Conservation (phyloP, 53 echinoderm and acorn worm species). For the Echinometra lucunter region DNA sequence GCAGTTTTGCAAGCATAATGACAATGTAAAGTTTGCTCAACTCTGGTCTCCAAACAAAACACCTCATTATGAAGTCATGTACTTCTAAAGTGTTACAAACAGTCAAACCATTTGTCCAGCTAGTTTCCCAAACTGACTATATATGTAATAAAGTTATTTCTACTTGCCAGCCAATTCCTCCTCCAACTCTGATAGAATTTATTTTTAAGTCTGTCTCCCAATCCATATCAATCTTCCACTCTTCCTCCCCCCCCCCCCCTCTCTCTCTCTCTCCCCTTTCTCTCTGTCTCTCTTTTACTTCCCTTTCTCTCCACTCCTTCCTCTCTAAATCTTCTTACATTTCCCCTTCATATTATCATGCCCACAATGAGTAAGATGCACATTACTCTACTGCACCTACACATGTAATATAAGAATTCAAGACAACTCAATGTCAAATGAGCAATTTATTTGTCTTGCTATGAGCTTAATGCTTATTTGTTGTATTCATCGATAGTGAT, state of each 20-base stretch:
- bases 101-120: not conserved
- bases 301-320: not conserved
- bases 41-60: no score
- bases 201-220: not conserved
- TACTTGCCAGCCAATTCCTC: not conserved
- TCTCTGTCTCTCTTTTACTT: no score
- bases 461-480: not conserved
- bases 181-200: not conserved
- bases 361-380: not conserved
- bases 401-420: no score
- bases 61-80: no score
- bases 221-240: not conserved
- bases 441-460: not conserved
- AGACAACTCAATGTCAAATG: not conserved
- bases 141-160: not conserved
- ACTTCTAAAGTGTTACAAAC: no score
- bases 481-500: not conserved
- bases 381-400: no score
- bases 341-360: not conserved
- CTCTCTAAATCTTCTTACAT: no score
- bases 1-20: no score
- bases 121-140: not conserved
- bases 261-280: not conserved
- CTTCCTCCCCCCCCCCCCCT: not conserved
- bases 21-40: no score